Conservation (phyloP, 2,113 vertebrate species). For the Peromyscus polionotus region DNA sequence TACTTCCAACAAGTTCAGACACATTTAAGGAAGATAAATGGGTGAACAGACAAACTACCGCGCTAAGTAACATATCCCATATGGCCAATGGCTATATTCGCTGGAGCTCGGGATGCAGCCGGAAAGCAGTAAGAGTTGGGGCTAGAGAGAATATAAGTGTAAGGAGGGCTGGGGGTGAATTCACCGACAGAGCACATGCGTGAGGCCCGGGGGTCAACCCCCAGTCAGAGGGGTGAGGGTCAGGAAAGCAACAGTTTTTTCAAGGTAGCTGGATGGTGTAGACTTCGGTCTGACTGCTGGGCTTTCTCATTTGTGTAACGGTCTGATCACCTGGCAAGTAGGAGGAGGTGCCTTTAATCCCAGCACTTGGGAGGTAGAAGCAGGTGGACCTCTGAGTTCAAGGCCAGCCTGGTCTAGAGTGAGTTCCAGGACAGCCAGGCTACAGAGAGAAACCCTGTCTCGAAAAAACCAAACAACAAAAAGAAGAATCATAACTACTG, state of each 20-base stretch:
- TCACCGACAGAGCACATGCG: background rate
- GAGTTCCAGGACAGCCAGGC: no score
- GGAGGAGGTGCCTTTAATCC: background rate
- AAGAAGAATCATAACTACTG: background rate
- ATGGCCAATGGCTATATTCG: accelerated
- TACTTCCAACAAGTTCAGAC: slow-evolving; percentile 3
- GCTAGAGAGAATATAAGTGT: background rate
- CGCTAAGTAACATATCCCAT: background rate
- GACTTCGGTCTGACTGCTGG: background rate
- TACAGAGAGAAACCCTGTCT: no score
- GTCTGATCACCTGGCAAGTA: background rate
- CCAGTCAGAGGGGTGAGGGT: no score
- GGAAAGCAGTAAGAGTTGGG: background rate
- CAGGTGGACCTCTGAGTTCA: no score
- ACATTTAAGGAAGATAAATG: slow-evolving; percentile 11
- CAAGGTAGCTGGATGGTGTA: background rate
- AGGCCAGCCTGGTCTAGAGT: no score
- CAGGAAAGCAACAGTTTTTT: slow-evolving; percentile 17
- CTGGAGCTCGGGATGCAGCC: background rate
- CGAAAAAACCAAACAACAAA: no score
- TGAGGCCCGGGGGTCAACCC: background rate
- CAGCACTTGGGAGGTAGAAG: no score
- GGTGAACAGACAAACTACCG: background rate
- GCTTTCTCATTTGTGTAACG: background rate
- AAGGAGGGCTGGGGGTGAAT: background rate